Base-by-base conservation (phyloP, 2,888 invertebrate genomes). In the Podabrus alpinus region DNA sequence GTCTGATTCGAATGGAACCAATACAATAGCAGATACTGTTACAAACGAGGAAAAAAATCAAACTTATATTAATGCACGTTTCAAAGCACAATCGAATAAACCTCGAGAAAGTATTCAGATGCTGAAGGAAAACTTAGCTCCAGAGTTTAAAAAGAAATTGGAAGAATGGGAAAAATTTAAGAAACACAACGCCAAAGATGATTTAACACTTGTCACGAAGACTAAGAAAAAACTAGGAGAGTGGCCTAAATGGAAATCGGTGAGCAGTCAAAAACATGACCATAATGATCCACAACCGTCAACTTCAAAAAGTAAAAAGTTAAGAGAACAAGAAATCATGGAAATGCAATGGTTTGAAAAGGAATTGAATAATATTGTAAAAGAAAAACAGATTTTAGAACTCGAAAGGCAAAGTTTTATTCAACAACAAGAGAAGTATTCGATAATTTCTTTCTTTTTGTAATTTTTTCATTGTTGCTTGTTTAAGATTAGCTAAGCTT, bases 121-220 rank as follows among this genome's bases (percentile, higher is more conserved):
- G 74, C 83, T 88, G 11, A 87, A 87, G 13, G 93, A 94, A 80
- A 92, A 94, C 83, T 85, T 95, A 7, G 93, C 94, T 1, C 92
- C 94, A 0, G 94, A 95, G 82, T 95, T 95, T 84, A 91, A 93
- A 68, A 94, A 94, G 86, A 96, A 96, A 85, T 87, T 97, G 24
- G 92, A 93, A 79, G 96, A 96, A 85, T 97, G 96, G 97, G 94
- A 96, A 83, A 91, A 92, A 71, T 92, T 91, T 82, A 93, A 92
- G 82, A 92, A 89, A 77, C 85, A 85, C 10, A 80, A 82, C 3
- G 77, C 79, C 9, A 84, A 83, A 77, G 84, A 81, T 73, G 77
- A 76, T 69, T 71, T 24, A 10, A 15, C 21, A 10, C 68, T 66
- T 1, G 15, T 25, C 3, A 13, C 72, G 5, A 79, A 78, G 68